Evolutionary conservation across 1,140 invertebrate genomes (phyloP), one percentile per base, ranked within the genome.

Genomic region (Drosophila teissieri): DNA sequence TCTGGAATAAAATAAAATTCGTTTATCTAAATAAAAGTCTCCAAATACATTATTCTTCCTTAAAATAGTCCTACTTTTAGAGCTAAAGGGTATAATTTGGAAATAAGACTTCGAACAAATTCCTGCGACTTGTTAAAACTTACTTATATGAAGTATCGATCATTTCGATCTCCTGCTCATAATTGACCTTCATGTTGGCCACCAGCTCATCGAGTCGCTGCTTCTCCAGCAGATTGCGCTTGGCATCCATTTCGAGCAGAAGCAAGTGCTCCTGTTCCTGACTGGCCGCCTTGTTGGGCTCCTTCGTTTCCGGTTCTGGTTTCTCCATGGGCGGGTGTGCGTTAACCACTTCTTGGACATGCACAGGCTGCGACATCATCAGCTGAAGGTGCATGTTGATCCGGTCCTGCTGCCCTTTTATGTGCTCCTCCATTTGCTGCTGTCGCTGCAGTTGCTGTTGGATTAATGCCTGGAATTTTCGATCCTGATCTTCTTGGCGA

Each of bases 361-460:
- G 72, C 0, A 72, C 51, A 1, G 92, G 92, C 56, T 93, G 92
- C 0, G 89, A 78, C 75, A 93, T 91, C 72, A 94, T 74, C 12
- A 93, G 72, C 55, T 94, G 92, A 11, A 94, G 93, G 52, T 94
- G 93, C 75, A 93, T 91, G 78, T 93, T 94, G 11, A 94, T 93
- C 4, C 93, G 84, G 63, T 93, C 93, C 70, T 94, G 93, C 74
- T 94, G 93, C 10, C 90, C 58, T 40, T 92, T 85, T 60, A 94
- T 93, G 52, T 93, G 92, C 51, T 93, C 92, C 75, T 94, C 93
- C 72, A 94, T 90, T 60, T 92, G 84, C 52, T 93, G 92, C 62
- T 94, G 93, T 45, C 93, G 93, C 48, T 93, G 82, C 44, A 93
- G 76, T 49, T 94, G 93, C 51, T 92, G 91, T 60, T 93, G 92